phyloP scores from a whole-genome alignment of 2,888 invertebrate genomes.

The Alviniconcha strummeri region DNA sequence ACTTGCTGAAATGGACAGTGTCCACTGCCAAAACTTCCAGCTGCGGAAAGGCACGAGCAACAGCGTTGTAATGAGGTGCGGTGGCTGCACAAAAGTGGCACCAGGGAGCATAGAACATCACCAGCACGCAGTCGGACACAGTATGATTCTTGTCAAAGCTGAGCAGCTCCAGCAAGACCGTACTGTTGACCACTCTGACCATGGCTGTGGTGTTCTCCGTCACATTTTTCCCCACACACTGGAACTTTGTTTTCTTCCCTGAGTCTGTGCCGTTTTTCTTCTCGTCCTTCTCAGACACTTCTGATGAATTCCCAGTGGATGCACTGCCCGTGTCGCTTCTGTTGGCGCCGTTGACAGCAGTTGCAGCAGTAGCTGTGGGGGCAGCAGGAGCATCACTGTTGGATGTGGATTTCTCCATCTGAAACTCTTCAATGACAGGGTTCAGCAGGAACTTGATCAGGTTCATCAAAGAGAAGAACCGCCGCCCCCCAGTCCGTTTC shows the following conservation, averaged over 20 bases:
- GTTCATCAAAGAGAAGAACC: conserved; percentile 46
- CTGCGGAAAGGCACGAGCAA: conserved; percentile 90
- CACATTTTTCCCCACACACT: conserved; percentile 61
- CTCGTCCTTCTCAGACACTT: conserved; percentile 22
- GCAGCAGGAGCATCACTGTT: conserved; percentile 6
- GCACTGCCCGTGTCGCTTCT: conserved; percentile 12
- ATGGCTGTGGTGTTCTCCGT: conserved; percentile 55
- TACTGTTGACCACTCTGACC: conserved; percentile 82
- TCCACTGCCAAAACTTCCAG: conserved; percentile 91
- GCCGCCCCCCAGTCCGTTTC: conserved; percentile 18
- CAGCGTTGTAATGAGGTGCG: conserved; percentile 92
- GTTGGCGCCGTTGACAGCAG: conserved; percentile 17
- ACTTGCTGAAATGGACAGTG: conserved; percentile 85
- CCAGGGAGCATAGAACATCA: conserved; percentile 91
- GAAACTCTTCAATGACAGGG: conserved; percentile 58
- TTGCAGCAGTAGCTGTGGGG: neutral
- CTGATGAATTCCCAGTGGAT: conserved; percentile 16
- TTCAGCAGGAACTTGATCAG: conserved; percentile 51
- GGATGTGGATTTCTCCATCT: conserved; percentile 25
- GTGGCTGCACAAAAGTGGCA: conserved; percentile 93
- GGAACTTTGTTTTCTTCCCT: conserved; percentile 61
- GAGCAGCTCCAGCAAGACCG: conserved; percentile 81
- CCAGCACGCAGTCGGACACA: conserved; percentile 77
- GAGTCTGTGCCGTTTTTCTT: conserved; percentile 50
- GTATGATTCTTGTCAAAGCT: conserved; percentile 77